Base-by-base conservation (phyloP, 1,140 invertebrate species). In the Stenopsyche tienmushanensis region DNA sequence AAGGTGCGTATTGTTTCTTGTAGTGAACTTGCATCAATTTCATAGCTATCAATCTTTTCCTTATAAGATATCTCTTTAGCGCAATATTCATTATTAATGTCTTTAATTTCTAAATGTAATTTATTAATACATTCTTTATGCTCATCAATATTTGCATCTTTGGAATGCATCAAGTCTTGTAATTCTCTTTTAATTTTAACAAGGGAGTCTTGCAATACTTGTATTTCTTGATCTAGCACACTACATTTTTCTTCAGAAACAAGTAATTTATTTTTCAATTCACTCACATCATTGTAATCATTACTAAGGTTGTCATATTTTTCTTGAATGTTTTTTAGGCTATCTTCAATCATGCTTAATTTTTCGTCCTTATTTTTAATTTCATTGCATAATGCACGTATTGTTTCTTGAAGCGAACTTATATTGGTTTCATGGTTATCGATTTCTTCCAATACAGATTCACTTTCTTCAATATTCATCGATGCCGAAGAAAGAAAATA, bases 361-460 rank as follows among this genome's bases (percentile, higher is more conserved):
- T n/a, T n/a, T n/a, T n/a, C n/a, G 13, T 34, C 29, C 5, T 34
- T 34, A 34, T 7, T 34, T 7, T 13, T 34, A 5, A 34, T 13
- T 34, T 34, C 13, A 13, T 34, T 34, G 5, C 13, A 5, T 13
- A 34, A n/a, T 5, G 13, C 13, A 5, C 29, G 13, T 34, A 34
- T 34, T 34, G 5, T 34, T 34, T 34, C 5, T 23, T 57, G 54
- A 9, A 57, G 34, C 3, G 34, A 10, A 7, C 7, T 42, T 41
- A 57, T 57, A 20, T 24, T 29, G 20, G 8, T 42, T 3, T 42
- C 20, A 20, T 57, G 39, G 34, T 13, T 2, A 13, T 42, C 34
- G 42, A 8, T 21, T 42, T 57, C 24, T 42, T 57, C 42, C 23
- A n/a, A n/a, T n/a, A n/a, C n/a, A n/a, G n/a, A n/a, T n/a, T n/a